Percentiles rank a stretch among this genome's conserved stretches.
Conservation (phyloP, 2,113 vertebrate genomes). For the Coturnix japonica region DNA sequence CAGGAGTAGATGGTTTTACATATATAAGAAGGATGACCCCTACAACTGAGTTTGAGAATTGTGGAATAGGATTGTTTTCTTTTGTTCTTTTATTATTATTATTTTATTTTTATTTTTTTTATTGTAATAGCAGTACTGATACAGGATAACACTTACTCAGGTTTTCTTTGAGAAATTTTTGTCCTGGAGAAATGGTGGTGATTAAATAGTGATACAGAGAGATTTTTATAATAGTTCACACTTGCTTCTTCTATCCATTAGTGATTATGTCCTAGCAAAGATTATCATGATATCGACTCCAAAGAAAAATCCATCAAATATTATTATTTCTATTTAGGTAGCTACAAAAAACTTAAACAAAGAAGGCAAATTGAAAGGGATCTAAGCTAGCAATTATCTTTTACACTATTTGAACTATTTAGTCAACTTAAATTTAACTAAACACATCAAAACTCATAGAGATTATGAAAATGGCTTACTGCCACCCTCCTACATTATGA, state of each 20-base stretch:
- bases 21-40: background rate
- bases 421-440: background rate
- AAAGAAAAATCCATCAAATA: background rate
- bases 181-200: no score
- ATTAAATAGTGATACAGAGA: background rate
- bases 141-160: no score
- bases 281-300: background rate
- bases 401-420: background rate
- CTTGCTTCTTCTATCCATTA: background rate
- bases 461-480: background rate
- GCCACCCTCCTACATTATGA: background rate
- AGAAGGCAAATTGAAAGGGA: background rate
- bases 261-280: background rate
- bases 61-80: fast-evolving
- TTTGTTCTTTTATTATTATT: background rate
- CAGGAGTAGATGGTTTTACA: background rate
- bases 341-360: background rate
- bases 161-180: background rate
- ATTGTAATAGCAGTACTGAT: background rate
- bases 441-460: background rate
- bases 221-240: background rate
- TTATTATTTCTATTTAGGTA: background rate
- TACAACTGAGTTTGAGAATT: background rate
- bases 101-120: background rate
- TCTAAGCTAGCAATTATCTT: background rate